phyloP scores from a whole-genome alignment of 2,888 invertebrate genomes.

The Plebejus melissa region DNA sequence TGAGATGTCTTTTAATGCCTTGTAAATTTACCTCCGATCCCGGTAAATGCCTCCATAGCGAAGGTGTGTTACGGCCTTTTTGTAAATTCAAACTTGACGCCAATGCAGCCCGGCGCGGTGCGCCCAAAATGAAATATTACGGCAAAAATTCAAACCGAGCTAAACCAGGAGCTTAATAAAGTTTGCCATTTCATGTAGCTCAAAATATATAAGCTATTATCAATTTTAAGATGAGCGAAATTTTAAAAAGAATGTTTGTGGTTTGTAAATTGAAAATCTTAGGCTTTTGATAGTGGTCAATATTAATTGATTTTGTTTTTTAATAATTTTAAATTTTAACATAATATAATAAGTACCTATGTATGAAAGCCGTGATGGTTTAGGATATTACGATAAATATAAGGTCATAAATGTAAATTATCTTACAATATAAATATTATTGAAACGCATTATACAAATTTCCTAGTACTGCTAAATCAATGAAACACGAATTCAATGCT shows the following conservation, averaged over 20 bases:
- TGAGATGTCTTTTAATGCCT: neutral
- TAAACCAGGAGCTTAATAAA: slow-evolving; percentile 1
- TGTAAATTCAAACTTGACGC: slow-evolving; percentile 22
- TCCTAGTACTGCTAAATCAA: neutral
- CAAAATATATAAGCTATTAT: neutral
- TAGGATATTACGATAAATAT: neutral
- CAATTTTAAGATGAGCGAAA: neutral
- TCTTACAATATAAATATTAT: neutral
- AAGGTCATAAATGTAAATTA: neutral
- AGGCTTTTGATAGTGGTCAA: neutral
- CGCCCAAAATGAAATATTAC: slow-evolving; percentile 20
- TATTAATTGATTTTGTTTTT: neutral
- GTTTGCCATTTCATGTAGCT: neutral
- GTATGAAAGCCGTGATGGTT: neutral
- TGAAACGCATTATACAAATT: slow-evolving; percentile 18
- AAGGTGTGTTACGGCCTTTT: slow-evolving; percentile 14
- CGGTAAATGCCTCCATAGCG: neutral
- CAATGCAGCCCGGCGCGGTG: neutral
- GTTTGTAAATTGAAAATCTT: neutral
- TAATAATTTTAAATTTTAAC: neutral
- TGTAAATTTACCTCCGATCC: neutral
- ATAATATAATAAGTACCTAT: too few species aligned
- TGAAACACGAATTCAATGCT: slow-evolving; percentile 3
- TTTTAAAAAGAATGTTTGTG: neutral
- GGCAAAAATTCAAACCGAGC: slow-evolving; percentile 17